Evolutionary conservation across 2,113 vertebrate species (phyloP).

Genomic region (Oreotrochilus melanogaster): DNA sequence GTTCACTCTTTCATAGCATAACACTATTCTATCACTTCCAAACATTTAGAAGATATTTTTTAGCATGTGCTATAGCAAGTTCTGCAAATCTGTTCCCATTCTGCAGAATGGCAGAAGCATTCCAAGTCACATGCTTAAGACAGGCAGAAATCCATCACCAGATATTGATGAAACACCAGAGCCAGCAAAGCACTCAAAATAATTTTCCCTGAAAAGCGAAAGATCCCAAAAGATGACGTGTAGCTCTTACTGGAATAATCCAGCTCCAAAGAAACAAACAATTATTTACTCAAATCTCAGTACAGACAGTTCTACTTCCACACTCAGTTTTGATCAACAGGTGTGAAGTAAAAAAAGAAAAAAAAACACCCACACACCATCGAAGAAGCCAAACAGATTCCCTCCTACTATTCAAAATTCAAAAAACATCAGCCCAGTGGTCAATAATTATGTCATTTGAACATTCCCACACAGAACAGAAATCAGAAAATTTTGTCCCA

Average conservation of each 20-base stretch:
- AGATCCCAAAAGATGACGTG: background rate
- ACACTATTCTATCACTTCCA: background rate
- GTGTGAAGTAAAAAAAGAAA: background rate
- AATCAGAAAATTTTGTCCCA: background rate
- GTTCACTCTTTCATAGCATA: background rate
- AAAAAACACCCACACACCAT: background rate
- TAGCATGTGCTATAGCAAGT: background rate
- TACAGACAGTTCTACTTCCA: background rate
- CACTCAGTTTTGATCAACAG: background rate
- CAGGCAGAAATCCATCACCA: background rate
- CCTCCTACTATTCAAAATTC: background rate
- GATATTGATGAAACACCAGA: background rate
- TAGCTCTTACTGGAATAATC: background rate
- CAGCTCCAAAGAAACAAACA: background rate
- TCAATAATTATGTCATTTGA: background rate
- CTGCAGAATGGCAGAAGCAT: background rate
- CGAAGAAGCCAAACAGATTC: background rate
- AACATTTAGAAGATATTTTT: background rate
- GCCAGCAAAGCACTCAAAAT: background rate
- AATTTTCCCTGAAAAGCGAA: background rate
- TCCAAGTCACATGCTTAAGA: background rate
- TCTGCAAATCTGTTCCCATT: background rate
- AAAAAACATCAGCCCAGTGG: background rate
- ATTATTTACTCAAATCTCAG: background rate
- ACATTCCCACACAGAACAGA: background rate